These are phyloP conservation scores for Temnothorax longispinosus DNA, from an alignment of 1,140 invertebrate species.

Conservation along the genomic window DNA sequence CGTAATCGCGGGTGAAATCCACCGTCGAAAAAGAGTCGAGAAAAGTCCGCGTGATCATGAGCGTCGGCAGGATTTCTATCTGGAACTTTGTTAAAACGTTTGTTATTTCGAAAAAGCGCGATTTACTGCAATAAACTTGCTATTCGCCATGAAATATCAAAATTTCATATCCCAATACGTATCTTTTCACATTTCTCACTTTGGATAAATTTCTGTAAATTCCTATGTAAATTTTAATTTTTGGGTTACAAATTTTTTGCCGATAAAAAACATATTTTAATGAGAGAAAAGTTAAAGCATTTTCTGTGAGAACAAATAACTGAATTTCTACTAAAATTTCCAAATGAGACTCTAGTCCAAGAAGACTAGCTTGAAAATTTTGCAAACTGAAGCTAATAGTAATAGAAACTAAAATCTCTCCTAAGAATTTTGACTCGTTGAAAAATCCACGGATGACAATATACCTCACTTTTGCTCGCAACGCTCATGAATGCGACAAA, in stretches of 20 bases:
- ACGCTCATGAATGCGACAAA: slow-evolving; percentile 8
- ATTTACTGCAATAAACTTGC: not conserved
- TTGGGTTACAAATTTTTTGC: not conserved
- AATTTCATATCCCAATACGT: not conserved
- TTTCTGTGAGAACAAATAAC: not conserved
- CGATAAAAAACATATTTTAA: not conserved
- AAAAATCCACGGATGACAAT: not conserved
- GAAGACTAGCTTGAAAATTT: slow-evolving; percentile 12
- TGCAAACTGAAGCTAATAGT: not conserved
- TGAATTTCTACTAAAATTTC: not conserved
- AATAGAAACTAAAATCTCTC: not conserved
- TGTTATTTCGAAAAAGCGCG: not conserved
- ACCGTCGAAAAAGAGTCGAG: slow-evolving; percentile 1
- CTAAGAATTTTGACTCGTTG: not conserved
- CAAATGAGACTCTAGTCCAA: not conserved
- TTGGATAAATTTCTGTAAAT: not conserved
- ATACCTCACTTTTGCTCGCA: not conserved
- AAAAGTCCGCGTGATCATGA: slow-evolving; percentile 1
- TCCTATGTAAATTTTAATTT: not conserved
- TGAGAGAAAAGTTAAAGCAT: not conserved
- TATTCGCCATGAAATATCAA: not conserved
- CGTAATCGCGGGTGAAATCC: slow-evolving; percentile 68
- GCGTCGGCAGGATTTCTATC: slow-evolving; percentile 49
- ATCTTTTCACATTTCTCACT: not conserved
- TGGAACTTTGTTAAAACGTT: not conserved